Percentiles rank a stretch among this genome's conserved stretches.
These are phyloP conservation scores for Syndactyla subalaris DNA, from an alignment of 2,797 vertebrate genomes.

Conservation along the genomic window DNA sequence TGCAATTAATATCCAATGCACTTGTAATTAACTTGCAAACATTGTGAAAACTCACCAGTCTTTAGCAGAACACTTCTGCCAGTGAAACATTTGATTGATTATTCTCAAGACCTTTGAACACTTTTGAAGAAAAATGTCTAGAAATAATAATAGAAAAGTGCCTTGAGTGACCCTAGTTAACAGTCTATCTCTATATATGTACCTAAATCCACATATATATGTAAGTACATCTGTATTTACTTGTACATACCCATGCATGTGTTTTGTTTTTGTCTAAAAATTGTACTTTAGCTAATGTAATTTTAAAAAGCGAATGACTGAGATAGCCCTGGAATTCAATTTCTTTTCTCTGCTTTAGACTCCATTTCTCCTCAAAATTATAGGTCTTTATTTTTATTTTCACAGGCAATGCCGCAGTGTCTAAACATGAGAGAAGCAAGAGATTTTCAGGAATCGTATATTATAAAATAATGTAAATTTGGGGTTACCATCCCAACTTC, in stretches of 20 bases:
- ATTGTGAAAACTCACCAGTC: neutral
- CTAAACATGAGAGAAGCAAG: neutral
- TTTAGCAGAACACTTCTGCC: neutral
- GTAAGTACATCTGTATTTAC: neutral
- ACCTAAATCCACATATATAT: too few relatives aligned
- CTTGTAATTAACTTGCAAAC: neutral
- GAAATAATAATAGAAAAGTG: neutral
- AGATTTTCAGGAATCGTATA: neutral
- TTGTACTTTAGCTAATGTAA: neutral
- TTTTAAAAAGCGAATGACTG: neutral
- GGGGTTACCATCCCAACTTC: neutral
- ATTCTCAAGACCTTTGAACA: neutral
- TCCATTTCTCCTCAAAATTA: neutral
- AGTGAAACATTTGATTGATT: neutral
- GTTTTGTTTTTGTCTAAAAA: neutral
- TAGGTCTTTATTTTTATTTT: neutral
- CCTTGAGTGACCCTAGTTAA: neutral
- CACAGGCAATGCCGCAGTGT: neutral
- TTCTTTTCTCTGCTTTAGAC: neutral
- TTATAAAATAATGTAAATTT: neutral
- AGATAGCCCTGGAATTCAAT: neutral
- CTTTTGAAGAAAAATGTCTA: neutral
- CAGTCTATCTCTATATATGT: neutral
- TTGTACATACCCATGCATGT: rapidly evolving
- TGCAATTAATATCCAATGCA: neutral